A percentile compares a stretch with the other conserved stretches of the same genome.
Conservation (phyloP, 2,113 vertebrate genomes). For the Pachycephala philippinensis region DNA sequence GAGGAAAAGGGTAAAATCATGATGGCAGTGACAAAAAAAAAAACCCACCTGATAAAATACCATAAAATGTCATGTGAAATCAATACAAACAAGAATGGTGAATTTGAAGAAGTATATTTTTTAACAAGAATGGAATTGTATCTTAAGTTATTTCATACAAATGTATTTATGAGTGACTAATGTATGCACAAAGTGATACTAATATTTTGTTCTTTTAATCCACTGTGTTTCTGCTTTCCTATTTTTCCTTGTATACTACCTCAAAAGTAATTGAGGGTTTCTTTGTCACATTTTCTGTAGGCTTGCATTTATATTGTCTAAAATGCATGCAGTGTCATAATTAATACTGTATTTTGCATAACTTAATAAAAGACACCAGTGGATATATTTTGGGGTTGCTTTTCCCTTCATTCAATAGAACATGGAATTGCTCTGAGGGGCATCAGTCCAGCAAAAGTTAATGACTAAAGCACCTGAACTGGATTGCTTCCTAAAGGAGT, state of each 20-base stretch:
- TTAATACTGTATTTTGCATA: conserved; percentile 74
- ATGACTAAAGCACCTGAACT: neutral
- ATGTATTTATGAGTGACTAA: conserved; percentile 63
- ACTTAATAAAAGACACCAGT: conserved; percentile 76
- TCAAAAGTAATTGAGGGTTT: conserved; percentile 76
- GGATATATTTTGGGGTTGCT: conserved; percentile 15
- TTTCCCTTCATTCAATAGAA: neutral
- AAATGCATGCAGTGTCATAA: conserved; percentile 75
- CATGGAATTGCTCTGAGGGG: neutral
- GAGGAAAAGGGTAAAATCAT: conserved; percentile 52
- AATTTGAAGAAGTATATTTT: conserved; percentile 59
- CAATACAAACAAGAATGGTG: conserved; percentile 11
- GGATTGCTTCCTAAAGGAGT: neutral
- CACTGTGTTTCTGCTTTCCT: conserved; percentile 61
- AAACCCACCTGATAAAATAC: conserved; percentile 44
- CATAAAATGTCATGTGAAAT: conserved; percentile 42
- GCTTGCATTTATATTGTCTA: conserved; percentile 69
- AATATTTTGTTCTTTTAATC: conserved; percentile 69
- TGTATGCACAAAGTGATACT: conserved; percentile 57
- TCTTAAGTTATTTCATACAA: conserved; percentile 54
- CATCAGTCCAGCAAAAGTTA: neutral
- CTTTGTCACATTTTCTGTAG: conserved; percentile 66
- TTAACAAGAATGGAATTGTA: conserved; percentile 45
- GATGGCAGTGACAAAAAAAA: neutral
- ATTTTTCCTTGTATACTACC: conserved; percentile 74